Evolutionary conservation across 2,888 invertebrate genomes (phyloP).

Genomic region (Ferdinandea cuprea): DNA sequence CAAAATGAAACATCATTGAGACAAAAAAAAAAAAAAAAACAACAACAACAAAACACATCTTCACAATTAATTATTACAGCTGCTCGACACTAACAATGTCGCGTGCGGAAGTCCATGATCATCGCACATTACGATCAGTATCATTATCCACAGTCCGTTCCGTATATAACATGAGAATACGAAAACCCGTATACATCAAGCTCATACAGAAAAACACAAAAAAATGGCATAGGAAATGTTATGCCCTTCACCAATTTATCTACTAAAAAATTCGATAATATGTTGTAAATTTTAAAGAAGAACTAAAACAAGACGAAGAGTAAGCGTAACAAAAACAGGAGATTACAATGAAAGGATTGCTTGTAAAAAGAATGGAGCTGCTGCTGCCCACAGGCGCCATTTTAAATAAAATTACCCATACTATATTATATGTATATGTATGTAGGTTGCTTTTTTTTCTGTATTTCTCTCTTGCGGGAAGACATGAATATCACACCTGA

Average conservation of each 20-base stretch:
- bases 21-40: not conserved
- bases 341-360: not conserved
- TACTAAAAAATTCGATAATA: constrained; percentile 28
- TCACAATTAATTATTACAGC: constrained; percentile 15
- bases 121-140: constrained; percentile 40
- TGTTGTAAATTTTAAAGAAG: constrained; percentile 38
- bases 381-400: constrained; percentile 14
- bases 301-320: constrained; percentile 3
- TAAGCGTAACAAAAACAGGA: constrained; percentile 17
- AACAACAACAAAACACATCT: not conserved
- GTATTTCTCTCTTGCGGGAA: not conserved
- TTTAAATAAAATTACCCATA: not conserved
- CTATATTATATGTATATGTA: not conserved
- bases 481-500: constrained; percentile 34
- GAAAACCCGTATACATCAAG: not conserved
- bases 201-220: not conserved
- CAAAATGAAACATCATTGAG: not conserved
- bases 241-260: constrained; percentile 14
- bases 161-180: constrained; percentile 11
- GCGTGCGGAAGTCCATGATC: constrained; percentile 30
- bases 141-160: constrained; percentile 14
- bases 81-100: constrained; percentile 22
- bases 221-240: constrained; percentile 5
- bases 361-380: constrained; percentile 10
- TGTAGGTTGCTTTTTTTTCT: not conserved